Base-by-base conservation (phyloP, 2,888 invertebrate species). In the Drosophila maculinotata region DNA sequence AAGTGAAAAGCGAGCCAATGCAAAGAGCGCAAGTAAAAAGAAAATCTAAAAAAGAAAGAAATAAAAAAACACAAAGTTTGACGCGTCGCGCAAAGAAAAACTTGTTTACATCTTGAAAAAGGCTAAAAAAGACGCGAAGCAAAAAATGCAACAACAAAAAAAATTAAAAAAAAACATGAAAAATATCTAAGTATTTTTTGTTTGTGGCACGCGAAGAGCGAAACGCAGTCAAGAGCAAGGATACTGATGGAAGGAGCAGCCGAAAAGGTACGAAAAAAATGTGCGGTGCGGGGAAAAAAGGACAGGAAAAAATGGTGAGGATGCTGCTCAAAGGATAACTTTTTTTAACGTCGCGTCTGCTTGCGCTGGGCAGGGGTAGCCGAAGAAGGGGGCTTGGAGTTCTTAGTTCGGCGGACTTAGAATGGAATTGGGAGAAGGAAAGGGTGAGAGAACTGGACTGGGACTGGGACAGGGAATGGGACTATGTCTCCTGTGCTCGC, bases 41-140 rank as follows among this genome's bases (percentile, higher is more conserved):
- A 48, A 53, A 53, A 59, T 42, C n/a, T 66, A 58, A 60, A 47
- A 54, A 60, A 51, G 30, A 57, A 45, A 36, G 39, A 26, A 64
- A 66, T 48, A 59, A 57, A 39, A 65, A 52, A 51, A 60, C 52
- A 68, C 42, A 57, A 72, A 79, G 58, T 69, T 79, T 39, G 45
- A 44, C 80, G 76, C 70, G 69, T 59, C 57, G 75, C 68, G 75
- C 60, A 75, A 71, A 73, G 67, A 77, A 83, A 88, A 84, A 78
- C 75, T 89, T 89, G 90, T 89, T 89, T 90, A 90, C 89, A 86
- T 87, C 84, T 82, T 84, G 48, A 53, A 87, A 83, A 87, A 62
- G 54, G 49, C 47, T 20, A 80, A 63, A 60, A 39, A 38, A 58
- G 12, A 31, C 8, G 65, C 63, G 39, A 63, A 51, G 47, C 35